Evolutionary conservation across 2,797 vertebrate species (phyloP).

Genomic region (Oreochromis mossambicus): DNA sequence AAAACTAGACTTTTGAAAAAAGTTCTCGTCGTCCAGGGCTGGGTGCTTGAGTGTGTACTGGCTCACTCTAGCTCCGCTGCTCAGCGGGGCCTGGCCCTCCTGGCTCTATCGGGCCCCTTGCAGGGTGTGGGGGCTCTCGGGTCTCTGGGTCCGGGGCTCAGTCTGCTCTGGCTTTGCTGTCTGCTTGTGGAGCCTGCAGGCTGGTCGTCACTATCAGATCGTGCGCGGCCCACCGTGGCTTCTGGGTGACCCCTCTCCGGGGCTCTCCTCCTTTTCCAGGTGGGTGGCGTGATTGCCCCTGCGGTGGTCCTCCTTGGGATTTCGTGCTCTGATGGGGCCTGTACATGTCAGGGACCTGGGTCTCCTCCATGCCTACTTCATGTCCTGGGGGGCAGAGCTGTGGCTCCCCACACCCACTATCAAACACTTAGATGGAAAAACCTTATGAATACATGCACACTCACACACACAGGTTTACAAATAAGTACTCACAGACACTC

Average conservation of each 20-base stretch:
- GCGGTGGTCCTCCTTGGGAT: neutral
- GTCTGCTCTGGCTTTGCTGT: neutral
- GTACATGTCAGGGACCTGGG: neutral
- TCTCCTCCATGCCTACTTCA: neutral
- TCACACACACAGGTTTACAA: neutral
- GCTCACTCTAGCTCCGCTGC: neutral
- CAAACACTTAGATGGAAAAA: neutral
- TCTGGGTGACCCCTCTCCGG: neutral
- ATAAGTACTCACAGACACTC: neutral
- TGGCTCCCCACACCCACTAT: neutral
- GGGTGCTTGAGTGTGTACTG: neutral
- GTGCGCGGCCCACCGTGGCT: neutral
- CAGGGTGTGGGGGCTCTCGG: neutral
- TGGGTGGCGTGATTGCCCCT: neutral
- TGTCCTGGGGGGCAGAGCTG: neutral
- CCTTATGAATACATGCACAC: fast-evolving
- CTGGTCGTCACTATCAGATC: fast-evolving
- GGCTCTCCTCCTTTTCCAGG: neutral
- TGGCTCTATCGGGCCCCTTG: neutral
- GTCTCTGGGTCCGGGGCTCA: neutral
- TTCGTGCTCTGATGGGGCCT: fast-evolving
- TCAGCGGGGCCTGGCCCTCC: neutral
- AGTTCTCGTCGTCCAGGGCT: neutral
- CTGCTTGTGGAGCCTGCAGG: neutral
- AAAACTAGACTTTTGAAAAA: neutral